phyloP scores from a whole-genome alignment of 2,888 invertebrate species.

The Temnothorax ravouxi region DNA sequence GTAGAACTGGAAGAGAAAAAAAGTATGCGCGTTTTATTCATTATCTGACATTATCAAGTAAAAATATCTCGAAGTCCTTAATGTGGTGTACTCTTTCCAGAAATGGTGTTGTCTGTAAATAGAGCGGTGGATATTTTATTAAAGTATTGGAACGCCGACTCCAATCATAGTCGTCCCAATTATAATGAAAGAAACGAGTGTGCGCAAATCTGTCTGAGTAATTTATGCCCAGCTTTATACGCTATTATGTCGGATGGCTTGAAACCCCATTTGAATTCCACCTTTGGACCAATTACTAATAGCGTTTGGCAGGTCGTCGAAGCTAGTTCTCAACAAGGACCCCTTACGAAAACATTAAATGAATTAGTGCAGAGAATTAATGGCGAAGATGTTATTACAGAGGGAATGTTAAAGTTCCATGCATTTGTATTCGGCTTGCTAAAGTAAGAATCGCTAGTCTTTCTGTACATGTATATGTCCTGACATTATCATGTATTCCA shows the following conservation, averaged over 20 bases:
- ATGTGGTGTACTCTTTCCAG: constrained; percentile 85
- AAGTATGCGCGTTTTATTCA: constrained; percentile 66
- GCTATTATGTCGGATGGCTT: constrained; percentile 95
- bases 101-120: constrained; percentile 91
- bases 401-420: constrained; percentile 95
- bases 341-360: constrained; percentile 93
- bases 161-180: constrained; percentile 87
- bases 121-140: constrained; percentile 92
- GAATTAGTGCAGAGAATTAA: constrained; percentile 94
- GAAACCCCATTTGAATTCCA: constrained; percentile 92
- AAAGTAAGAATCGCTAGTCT: constrained; percentile 88
- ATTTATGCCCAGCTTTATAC: constrained; percentile 94
- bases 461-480: background rate
- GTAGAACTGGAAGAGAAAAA: constrained; percentile 89
- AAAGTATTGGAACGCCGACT: constrained; percentile 89
- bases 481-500: background rate
- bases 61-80: constrained; percentile 3
- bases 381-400: constrained; percentile 93
- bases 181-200: constrained; percentile 89
- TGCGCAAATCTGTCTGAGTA: constrained; percentile 91
- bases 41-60: constrained; percentile 6
- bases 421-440: constrained; percentile 95
- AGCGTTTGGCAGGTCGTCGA: constrained; percentile 97
- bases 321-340: constrained; percentile 95
- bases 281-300: constrained; percentile 94